These are phyloP conservation scores for Morpho helenor DNA, from an alignment of 2,888 invertebrate genomes.

Conservation along the genomic window DNA sequence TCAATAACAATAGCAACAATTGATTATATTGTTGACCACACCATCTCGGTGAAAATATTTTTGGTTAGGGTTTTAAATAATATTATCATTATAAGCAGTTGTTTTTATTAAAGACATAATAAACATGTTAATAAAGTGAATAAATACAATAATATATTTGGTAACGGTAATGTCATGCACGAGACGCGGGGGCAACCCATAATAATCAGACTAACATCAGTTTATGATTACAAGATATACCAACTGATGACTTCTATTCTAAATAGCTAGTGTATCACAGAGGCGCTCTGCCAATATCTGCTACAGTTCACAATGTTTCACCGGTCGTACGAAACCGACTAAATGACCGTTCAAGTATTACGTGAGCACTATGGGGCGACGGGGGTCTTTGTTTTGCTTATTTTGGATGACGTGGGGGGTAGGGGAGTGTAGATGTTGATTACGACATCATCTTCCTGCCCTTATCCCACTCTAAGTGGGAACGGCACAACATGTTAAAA, in stretches of 20 bases:
- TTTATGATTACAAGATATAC: conserved; percentile 45
- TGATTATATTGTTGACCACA: too few relatives aligned
- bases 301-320: conserved; percentile 36
- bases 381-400: too few relatives aligned
- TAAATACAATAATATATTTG: conserved; percentile 69
- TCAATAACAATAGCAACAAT: too few relatives aligned
- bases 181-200: conserved; percentile 56
- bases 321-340: neutral
- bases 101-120: conserved; percentile 78
- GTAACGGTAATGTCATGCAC: conserved; percentile 57
- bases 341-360: too few relatives aligned
- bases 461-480: too few relatives aligned
- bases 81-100: conserved; percentile 57
- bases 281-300: conserved; percentile 55
- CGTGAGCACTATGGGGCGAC: too few relatives aligned
- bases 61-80: conserved; percentile 24
- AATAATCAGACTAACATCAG: conserved; percentile 43
- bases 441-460: too few relatives aligned
- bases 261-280: conserved; percentile 69
- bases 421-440: too few relatives aligned
- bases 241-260: conserved; percentile 55
- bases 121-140: conserved; percentile 78
- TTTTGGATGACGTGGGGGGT: too few relatives aligned
- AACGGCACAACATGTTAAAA: too few relatives aligned
- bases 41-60: too few relatives aligned